A percentile compares a stretch with the other conserved stretches of the same genome.
Conservation (phyloP, 2,113 vertebrate genomes). For the Passer montanus region DNA sequence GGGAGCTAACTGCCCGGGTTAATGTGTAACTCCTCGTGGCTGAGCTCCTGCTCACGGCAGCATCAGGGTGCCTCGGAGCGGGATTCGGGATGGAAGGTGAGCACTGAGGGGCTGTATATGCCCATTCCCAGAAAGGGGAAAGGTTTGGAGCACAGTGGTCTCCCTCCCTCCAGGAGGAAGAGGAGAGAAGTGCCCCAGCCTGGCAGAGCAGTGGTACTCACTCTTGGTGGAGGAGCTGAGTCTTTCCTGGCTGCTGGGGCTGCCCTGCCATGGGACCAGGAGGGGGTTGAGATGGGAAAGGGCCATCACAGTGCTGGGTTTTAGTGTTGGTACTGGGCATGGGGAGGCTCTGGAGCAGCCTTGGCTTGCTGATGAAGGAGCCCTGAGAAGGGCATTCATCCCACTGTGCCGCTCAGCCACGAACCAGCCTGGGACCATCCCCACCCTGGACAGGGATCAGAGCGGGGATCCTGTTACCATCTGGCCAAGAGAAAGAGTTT, state of each 20-base stretch:
- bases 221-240: background rate
- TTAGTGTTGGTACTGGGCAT: background rate
- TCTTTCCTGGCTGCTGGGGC: background rate
- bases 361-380: background rate
- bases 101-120: rapidly evolving
- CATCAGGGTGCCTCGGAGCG: rapidly evolving
- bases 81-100: background rate
- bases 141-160: background rate
- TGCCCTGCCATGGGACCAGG: rapidly evolving
- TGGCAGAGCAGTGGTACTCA: background rate
- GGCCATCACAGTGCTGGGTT: rapidly evolving
- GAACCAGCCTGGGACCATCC: background rate
- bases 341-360: background rate
- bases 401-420: rapidly evolving
- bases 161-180: background rate
- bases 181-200: background rate
- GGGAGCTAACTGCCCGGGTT: background rate
- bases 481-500: background rate
- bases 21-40: background rate
- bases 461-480: rapidly evolving
- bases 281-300: background rate
- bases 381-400: background rate
- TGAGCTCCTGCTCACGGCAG: rapidly evolving
- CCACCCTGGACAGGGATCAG: background rate
- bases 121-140: background rate